Base-by-base conservation (phyloP, 2,888 invertebrate species). In the Megalurothrips usitatus region DNA sequence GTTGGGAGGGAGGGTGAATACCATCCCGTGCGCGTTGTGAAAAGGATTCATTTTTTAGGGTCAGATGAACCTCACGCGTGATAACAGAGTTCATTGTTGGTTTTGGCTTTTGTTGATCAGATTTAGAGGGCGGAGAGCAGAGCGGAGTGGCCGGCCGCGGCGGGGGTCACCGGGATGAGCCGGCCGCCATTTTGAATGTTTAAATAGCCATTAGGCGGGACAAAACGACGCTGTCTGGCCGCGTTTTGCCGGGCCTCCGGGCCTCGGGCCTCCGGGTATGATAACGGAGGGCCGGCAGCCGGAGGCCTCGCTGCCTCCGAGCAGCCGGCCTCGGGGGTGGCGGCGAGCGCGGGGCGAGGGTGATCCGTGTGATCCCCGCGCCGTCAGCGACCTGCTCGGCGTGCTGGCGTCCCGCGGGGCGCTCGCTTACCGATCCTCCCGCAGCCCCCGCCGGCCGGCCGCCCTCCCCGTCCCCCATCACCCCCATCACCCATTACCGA, bases 31-130 rank as follows among this genome's bases (percentile, higher is more conserved):
- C 14, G 52, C 52, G 14, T 52, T 19, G 23, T 68, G 68, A 68
- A 68, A 68, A 68, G 68, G 68, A 68, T 68, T 68, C 68, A 68
- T 68, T 68, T 68, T 68, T 68, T 26, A 68, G 68, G 68, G 68
- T n/a, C 26, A 68, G 68, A 68, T 68, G 68, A 68, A 68, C 68
- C 68, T 68, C 68, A 26, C 68, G 68, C 68, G 68, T 68, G 68
- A 68, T 68, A 68, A 68, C 68, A 23, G 68, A 23, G 68, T 68
- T 68, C 68, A 68, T 68, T 68, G 68, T 68, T 68, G 68, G 68
- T 68, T 68, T 68, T 68, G 23, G 68, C 68, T 43, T 68, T 68
- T 68, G 68, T 68, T 68, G 68, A 68, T 68, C 68, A 68, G 68
- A 68, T 68, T 68, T 68, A 68, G 68, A 23, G 26, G 68, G 68